A percentile compares a stretch with the other conserved stretches of the same genome.
phyloP scores from a whole-genome alignment of 2,113 vertebrate genomes.

The Indri indri region DNA sequence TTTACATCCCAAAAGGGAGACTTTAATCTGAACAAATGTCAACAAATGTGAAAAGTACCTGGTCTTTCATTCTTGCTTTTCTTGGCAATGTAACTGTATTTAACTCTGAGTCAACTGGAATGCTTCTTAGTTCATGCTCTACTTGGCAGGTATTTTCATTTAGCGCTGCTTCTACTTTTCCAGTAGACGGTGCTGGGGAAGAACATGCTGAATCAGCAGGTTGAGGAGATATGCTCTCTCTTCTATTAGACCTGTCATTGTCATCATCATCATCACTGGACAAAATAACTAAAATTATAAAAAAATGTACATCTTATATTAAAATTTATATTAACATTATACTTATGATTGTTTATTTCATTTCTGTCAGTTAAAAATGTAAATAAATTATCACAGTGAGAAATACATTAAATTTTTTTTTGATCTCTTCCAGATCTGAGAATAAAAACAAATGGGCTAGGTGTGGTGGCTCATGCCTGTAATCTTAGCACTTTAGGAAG shows the following conservation, averaged over 20 bases:
- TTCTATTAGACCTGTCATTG: conserved; percentile 87
- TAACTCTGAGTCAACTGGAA: conserved; percentile 87
- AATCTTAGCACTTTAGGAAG: too few relatives aligned
- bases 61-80: conserved; percentile 94
- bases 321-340: not conserved
- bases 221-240: conserved; percentile 92
- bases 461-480: too few relatives aligned
- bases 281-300: conserved; percentile 89
- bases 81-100: conserved; percentile 86
- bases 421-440: not conserved
- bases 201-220: conserved; percentile 95
- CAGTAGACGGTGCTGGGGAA: conserved; percentile 92
- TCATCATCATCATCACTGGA: conserved; percentile 94
- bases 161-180: conserved; percentile 93
- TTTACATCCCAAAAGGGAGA: not conserved
- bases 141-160: conserved; percentile 87
- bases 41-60: conserved; percentile 83
- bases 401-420: conserved; percentile 9
- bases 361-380: conserved; percentile 53
- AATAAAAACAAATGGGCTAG: conserved; percentile 5
- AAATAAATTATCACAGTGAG: not conserved
- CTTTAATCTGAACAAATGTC: not conserved
- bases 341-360: conserved; percentile 35
- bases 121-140: conserved; percentile 87
- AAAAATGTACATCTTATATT: conserved; percentile 7